phyloP scores from a whole-genome alignment of 2,113 vertebrate species.

The Corythornis madagascariensis region DNA sequence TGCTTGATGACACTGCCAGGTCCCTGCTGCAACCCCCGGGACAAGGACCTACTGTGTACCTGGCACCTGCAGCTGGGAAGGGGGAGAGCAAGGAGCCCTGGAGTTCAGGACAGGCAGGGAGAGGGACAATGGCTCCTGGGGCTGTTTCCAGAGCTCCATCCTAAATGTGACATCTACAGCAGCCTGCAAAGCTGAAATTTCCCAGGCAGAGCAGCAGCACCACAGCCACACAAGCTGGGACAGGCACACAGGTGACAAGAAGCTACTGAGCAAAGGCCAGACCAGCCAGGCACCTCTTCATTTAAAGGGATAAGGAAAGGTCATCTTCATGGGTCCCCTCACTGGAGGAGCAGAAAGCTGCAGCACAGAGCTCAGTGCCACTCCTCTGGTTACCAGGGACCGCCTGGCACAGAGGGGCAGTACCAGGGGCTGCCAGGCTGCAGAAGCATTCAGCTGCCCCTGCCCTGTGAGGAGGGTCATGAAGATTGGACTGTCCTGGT shows the following conservation, averaged over 20 bases:
- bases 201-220: neutral
- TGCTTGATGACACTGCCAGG: fast-evolving
- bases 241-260: fast-evolving
- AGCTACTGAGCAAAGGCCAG: neutral
- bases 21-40: neutral
- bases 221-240: neutral
- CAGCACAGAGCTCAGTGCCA: neutral
- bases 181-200: neutral
- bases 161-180: neutral
- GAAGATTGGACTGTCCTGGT: neutral
- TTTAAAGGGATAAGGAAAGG: neutral
- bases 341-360: neutral
- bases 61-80: neutral
- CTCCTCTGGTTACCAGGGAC: neutral
- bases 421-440: fast-evolving
- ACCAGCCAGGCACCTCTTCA: neutral
- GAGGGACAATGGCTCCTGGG: fast-evolving
- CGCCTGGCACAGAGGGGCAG: fast-evolving
- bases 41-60: neutral
- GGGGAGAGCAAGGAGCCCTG: neutral
- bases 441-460: fast-evolving
- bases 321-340: neutral
- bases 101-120: fast-evolving
- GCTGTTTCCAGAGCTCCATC: neutral
- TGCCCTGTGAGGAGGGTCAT: neutral